Conservation (phyloP, 1,140 invertebrate genomes). For the Ctenoplectra terminalis region DNA sequence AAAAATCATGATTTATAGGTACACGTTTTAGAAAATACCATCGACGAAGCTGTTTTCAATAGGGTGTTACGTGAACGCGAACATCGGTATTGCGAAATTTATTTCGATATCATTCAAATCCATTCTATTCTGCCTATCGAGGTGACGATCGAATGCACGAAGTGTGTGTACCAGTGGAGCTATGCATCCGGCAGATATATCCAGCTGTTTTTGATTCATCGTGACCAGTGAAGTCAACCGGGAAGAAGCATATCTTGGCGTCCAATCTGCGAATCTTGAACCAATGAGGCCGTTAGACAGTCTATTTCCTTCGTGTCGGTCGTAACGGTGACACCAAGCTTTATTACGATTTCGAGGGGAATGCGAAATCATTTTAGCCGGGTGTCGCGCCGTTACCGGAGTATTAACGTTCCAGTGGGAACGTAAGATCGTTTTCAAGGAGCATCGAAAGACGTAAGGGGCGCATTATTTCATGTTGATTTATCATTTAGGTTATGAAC, state of each 20-base stretch:
- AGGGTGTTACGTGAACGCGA: too few relatives aligned
- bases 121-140: neutral
- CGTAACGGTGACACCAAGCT: conserved; percentile 35
- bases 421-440: neutral
- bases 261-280: conserved; percentile 21
- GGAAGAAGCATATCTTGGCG: conserved; percentile 9
- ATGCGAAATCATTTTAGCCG: conserved; percentile 37
- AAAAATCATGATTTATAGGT: too few relatives aligned
- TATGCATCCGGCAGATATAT: neutral
- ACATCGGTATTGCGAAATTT: neutral
- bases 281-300: conserved; percentile 31
- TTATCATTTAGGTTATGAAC: neutral
- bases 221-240: conserved; percentile 26
- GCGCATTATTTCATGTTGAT: neutral
- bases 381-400: neutral
- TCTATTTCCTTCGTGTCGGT: conserved; percentile 36
- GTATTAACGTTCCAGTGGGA: neutral
- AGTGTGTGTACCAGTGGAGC: neutral
- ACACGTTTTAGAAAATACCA: too few relatives aligned
- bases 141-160: neutral
- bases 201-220: conserved; percentile 46
- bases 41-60: too few relatives aligned
- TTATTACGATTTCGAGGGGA: conserved; percentile 48
- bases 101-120: neutral
- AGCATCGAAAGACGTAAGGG: too few relatives aligned